Evolutionary conservation across 1,140 invertebrate genomes (phyloP).

Genomic region (Solen grandis): DNA sequence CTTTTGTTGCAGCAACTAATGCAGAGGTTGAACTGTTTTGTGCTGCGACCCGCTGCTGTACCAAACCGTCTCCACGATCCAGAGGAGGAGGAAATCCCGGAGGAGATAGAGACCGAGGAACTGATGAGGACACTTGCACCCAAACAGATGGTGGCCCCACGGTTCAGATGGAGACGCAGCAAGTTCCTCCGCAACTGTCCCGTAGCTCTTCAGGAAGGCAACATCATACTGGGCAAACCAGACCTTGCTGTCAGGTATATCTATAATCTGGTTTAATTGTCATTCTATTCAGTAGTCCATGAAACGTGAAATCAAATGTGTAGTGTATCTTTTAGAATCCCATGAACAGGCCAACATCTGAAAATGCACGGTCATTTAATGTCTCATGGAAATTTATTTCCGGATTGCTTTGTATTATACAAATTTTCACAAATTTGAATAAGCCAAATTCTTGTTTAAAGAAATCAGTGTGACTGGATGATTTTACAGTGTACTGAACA

Average conservation of each 20-base stretch:
- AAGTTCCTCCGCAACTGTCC: conserved; percentile 78
- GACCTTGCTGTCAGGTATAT: conserved; percentile 79
- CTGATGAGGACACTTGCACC: conserved; percentile 72
- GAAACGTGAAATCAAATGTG: too few species aligned
- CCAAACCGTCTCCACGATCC: conserved; percentile 75
- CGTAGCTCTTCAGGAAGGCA: conserved; percentile 79
- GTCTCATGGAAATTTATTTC: too few species aligned
- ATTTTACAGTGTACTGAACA: too few species aligned
- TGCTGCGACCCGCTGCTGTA: conserved; percentile 77
- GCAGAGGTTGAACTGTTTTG: conserved; percentile 75
- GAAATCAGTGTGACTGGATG: too few species aligned
- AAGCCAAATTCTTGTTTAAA: too few species aligned
- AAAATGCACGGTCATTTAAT: not conserved
- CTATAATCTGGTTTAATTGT: too few species aligned
- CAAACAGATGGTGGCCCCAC: conserved; percentile 77
- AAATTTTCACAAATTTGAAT: too few species aligned
- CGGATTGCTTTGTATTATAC: too few species aligned
- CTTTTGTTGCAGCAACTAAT: conserved; percentile 73
- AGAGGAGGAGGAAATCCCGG: conserved; percentile 77
- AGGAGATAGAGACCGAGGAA: conserved; percentile 80
- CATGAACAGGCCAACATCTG: not conserved
- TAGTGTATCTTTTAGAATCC: not conserved
- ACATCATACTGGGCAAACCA: conserved; percentile 77
- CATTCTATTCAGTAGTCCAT: too few species aligned
- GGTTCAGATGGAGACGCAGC: conserved; percentile 79